Conservation (phyloP, 2,888 invertebrate genomes). For the Platypus cylindrus region DNA sequence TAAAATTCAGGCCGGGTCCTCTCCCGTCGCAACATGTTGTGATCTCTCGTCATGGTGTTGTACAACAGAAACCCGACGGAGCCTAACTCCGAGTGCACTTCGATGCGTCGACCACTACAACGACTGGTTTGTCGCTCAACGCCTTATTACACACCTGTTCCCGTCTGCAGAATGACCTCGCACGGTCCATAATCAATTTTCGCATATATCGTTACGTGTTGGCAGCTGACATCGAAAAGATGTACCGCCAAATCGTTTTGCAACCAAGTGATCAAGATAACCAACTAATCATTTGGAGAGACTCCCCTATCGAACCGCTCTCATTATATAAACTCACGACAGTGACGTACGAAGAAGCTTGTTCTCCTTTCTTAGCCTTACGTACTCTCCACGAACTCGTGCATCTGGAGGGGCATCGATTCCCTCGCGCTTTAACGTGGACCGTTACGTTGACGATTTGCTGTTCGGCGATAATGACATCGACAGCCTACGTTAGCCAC, state of each 20-base stretch:
- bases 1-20: neutral
- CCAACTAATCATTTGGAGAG: slow-evolving; percentile 6
- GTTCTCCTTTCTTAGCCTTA: no score
- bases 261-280: slow-evolving; percentile 2
- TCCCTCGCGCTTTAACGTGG: no score
- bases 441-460: no score
- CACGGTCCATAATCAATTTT: slow-evolving; percentile 1
- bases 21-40: slow-evolving; percentile 1
- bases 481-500: no score
- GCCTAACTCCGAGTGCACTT: slow-evolving; percentile 1
- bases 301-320: no score
- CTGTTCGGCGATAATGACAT: no score
- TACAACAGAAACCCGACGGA: slow-evolving; percentile 1
- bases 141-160: slow-evolving; percentile 1
- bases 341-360: no score
- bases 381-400: no score
- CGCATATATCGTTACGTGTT: slow-evolving; percentile 2
- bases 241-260: slow-evolving; percentile 5
- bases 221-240: slow-evolving; percentile 6
- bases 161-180: neutral
- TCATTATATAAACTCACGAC: no score
- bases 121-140: slow-evolving; percentile 2
- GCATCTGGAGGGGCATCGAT: no score
- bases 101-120: slow-evolving; percentile 1
- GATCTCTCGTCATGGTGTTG: slow-evolving; percentile 3